Evolutionary conservation across 2,888 invertebrate genomes (phyloP), one percentile per base, ranked within the genome.

Genomic region (Acleris holmiana): DNA sequence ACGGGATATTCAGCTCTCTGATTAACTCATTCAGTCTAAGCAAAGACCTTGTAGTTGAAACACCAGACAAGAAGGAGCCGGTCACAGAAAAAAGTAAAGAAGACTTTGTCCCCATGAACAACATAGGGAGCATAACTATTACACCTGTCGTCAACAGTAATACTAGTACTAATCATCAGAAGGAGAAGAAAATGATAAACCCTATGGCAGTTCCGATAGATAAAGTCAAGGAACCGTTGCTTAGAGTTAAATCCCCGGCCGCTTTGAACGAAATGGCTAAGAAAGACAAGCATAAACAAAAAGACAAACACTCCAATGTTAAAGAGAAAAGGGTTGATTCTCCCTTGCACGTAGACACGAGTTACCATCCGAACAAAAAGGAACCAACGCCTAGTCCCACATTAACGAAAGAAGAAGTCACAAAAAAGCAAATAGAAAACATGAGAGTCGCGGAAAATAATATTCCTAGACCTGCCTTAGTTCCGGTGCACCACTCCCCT

Each of bases 51-150:
- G 73, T 80, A 0, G 77, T 85, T 5, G 91, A 91, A 55, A 85
- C 84, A 68, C 71, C 79, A 0, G 85, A 85, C 0, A 80, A 76
- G 50, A 76, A 76, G 46, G 84, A 85, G 49, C 70, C 68, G 0
- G 77, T 79, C 10, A 29, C 66, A 17, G 77, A 76, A 4, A 74
- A 75, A 48, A 79, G 74, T 49, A 87, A 86, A 76, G 85, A 87
- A 61, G 91, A 91, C 10, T 59, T 80, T 75, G 79, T 88, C 73
- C 88, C 89, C 13, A 83, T 87, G 0, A 91, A 88, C 68, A 90
- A 79, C 66, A 88, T 91, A 46, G 91, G 92, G 74, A 88, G 90
- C 68, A 88, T 93, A 67, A 93, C 93, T 0, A 93, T 93, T 57
- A 92, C 93, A 0, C 86, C 93, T 0, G 91, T 93, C 3, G 74